Conservation (phyloP, 2,888 invertebrate genomes). For the Chrysina gloriosa region DNA sequence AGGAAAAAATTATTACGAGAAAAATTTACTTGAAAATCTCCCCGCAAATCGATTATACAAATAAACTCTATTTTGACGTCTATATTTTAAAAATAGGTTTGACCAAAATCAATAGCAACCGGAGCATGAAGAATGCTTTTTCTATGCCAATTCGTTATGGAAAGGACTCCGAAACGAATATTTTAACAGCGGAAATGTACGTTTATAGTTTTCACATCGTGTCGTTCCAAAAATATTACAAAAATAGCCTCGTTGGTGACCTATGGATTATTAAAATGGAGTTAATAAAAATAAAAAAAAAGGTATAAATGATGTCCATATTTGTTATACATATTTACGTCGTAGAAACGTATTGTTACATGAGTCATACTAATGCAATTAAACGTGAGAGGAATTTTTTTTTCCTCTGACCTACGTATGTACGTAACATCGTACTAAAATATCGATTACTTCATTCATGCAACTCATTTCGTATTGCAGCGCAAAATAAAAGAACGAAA, state of each 20-base stretch:
- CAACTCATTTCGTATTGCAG: constrained; percentile 9
- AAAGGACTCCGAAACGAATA: no score
- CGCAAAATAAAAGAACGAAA: neutral
- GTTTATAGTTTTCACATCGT: neutral
- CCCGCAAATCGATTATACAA: no score
- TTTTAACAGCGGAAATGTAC: no score
- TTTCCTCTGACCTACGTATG: constrained; percentile 18
- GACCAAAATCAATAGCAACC: no score
- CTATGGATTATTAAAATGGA: neutral
- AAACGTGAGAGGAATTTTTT: constrained; percentile 12
- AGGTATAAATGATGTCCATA: neutral
- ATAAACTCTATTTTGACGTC: no score
- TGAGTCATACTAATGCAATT: constrained; percentile 28
- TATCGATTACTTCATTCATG: constrained; percentile 42
- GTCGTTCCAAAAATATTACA: no score
- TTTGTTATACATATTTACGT: neutral
- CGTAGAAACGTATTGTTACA: neutral
- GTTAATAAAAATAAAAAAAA: neutral
- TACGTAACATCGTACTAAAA: constrained; percentile 31
- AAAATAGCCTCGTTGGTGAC: no score
- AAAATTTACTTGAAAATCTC: no score
- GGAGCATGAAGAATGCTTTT: no score
- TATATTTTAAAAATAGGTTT: no score
- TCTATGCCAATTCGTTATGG: no score
- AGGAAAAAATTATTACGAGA: no score